These are phyloP conservation scores for Actinemys pallida DNA, from an alignment of 2,113 vertebrate species.

Conservation along the genomic window DNA sequence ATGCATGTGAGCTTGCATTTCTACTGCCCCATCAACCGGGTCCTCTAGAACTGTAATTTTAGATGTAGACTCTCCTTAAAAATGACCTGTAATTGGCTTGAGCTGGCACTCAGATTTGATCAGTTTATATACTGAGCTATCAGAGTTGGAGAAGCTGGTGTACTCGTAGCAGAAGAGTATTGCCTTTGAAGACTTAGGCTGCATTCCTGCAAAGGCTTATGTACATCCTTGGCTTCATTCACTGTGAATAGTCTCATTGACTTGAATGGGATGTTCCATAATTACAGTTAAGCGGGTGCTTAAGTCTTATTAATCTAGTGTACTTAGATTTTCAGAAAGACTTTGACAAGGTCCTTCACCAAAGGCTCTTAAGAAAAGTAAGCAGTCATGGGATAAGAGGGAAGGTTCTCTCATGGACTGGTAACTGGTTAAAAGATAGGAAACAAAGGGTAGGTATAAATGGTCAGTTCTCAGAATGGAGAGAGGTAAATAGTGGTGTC, in stretches of 20 bases:
- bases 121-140: background rate
- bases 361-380: too few relatives aligned
- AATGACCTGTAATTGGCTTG: background rate
- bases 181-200: background rate
- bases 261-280: background rate
- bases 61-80: background rate
- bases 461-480: too few relatives aligned
- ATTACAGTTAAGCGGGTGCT: background rate
- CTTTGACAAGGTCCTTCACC: too few relatives aligned
- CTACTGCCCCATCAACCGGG: background rate
- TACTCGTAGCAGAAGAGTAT: accelerated
- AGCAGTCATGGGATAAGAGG: too few relatives aligned
- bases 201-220: background rate
- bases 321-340: too few relatives aligned
- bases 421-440: too few relatives aligned
- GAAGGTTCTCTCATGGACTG: too few relatives aligned
- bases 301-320: background rate
- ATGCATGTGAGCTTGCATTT: background rate
- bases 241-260: background rate
- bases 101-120: background rate
- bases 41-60: background rate
- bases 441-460: too few relatives aligned
- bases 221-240: background rate
- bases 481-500: too few relatives aligned
- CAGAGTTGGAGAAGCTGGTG: background rate